Conservation (phyloP, 2,888 invertebrate species). For the Aplocera efformata region DNA sequence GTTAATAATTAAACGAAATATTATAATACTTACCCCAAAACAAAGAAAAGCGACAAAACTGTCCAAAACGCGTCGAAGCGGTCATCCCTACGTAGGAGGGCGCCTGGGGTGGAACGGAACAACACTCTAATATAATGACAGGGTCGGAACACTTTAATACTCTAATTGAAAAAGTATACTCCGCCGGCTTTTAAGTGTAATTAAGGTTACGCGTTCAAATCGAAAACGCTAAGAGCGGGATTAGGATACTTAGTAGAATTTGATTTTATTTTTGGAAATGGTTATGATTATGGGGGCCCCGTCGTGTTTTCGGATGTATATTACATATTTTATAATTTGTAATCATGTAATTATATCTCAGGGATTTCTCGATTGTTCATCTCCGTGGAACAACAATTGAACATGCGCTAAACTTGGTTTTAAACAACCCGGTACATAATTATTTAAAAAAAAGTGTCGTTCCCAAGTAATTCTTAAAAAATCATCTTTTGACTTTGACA, state of each 20-base stretch:
- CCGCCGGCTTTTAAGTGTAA: conserved; percentile 71
- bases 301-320: conserved; percentile 1
- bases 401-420: too few species aligned
- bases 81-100: conserved; percentile 38
- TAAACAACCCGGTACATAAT: too few species aligned
- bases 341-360: too few species aligned
- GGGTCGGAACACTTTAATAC: conserved; percentile 79
- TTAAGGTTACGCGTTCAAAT: conserved; percentile 58
- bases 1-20: too few species aligned
- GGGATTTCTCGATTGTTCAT: too few species aligned
- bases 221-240: conserved; percentile 33
- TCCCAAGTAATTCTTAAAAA: too few species aligned
- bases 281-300: conserved; percentile 1
- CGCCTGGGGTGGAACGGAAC: conserved; percentile 71
- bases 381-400: too few species aligned
- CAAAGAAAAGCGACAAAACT: conserved; percentile 2
- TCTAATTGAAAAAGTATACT: conserved; percentile 79
- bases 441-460: too few species aligned
- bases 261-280: not conserved
- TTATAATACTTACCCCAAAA: too few species aligned
- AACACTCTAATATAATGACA: conserved; percentile 80
- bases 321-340: too few species aligned
- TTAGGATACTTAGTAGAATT: conserved; percentile 20
- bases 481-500: too few species aligned
- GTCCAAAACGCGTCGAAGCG: conserved; percentile 21